A percentile compares a stretch with the other conserved stretches of the same genome.
phyloP scores from a whole-genome alignment of 2,888 invertebrate genomes.

The Taenaris catops region DNA sequence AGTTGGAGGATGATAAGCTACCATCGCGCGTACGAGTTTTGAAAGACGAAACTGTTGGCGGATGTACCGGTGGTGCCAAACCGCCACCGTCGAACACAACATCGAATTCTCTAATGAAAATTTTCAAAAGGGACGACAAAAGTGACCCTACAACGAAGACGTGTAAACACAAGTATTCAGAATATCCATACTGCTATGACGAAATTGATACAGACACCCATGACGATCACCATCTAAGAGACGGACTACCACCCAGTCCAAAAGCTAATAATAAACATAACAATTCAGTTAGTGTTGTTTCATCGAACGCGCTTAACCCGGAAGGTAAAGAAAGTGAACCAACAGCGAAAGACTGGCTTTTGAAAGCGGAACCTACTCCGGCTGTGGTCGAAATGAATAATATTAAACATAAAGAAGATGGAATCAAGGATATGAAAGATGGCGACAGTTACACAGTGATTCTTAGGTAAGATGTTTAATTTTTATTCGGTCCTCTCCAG shows the following conservation, averaged over 20 bases:
- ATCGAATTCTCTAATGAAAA: conserved; percentile 59
- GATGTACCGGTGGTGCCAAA: conserved; percentile 54
- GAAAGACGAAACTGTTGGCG: conserved; percentile 81
- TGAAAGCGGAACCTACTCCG: conserved; percentile 50
- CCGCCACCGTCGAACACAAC: conserved; percentile 61
- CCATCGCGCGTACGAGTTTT: conserved; percentile 86
- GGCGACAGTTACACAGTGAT: conserved; percentile 89
- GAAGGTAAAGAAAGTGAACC: conserved; percentile 61
- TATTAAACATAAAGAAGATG: conserved; percentile 67
- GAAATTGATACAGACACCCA: conserved; percentile 89
- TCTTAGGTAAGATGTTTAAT: conserved; percentile 81
- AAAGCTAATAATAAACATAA: conserved; percentile 63
- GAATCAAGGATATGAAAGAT: conserved; percentile 71
- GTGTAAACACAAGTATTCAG: conserved; percentile 94
- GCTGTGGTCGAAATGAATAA: conserved; percentile 71
- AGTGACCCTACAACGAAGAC: conserved; percentile 81
- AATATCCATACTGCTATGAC: conserved; percentile 92
- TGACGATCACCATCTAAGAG: conserved; percentile 79
- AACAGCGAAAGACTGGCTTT: conserved; percentile 62
- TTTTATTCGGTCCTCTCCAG: too few relatives aligned
- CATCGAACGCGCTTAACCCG: conserved; percentile 58
- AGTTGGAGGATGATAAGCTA: conserved; percentile 82
- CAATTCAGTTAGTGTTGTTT: conserved; percentile 70
- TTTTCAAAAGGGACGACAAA: conserved; percentile 64
- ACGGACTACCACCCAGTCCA: conserved; percentile 63